Conservation (phyloP, 1,140 invertebrate genomes). For the Fopius arisanus region DNA sequence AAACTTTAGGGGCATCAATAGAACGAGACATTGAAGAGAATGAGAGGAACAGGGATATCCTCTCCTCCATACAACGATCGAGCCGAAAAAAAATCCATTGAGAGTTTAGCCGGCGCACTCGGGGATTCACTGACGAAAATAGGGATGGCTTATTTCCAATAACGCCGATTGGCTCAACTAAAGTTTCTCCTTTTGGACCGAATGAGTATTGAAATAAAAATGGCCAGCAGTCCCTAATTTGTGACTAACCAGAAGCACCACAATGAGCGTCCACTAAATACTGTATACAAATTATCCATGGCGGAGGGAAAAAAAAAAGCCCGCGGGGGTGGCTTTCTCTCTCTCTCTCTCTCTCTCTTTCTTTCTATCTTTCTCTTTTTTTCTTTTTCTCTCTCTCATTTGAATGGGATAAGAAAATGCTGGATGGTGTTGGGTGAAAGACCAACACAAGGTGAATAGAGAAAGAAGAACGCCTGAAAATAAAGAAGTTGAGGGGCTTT, state of each 20-base stretch:
- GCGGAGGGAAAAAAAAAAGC: not conserved
- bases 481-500: constrained; percentile 8
- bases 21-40: constrained; percentile 29
- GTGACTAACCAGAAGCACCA: not conserved
- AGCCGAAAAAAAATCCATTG: constrained; percentile 15
- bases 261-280: constrained; percentile 1
- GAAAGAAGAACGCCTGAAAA: not conserved
- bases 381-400: not conserved
- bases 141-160: constrained; percentile 34
- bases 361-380: not conserved
- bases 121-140: constrained; percentile 23
- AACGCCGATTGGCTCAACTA: constrained; percentile 12
- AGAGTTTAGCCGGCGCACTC: constrained; percentile 5
- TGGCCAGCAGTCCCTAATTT: constrained; percentile 1
- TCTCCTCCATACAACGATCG: not conserved
- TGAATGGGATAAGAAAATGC: constrained; percentile 8
- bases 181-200: constrained; percentile 8
- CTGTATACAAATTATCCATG: not conserved
- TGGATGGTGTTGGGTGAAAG: constrained; percentile 5
- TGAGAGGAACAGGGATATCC: not conserved
- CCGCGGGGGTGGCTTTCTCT: not conserved
- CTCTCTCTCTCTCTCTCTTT: not conserved
- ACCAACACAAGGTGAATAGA: constrained; percentile 14
- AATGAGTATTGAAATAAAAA: constrained; percentile 17
- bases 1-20: constrained; percentile 33